Evolutionary conservation across 1,140 invertebrate species (phyloP).

Genomic region (Goniozus legneri): DNA sequence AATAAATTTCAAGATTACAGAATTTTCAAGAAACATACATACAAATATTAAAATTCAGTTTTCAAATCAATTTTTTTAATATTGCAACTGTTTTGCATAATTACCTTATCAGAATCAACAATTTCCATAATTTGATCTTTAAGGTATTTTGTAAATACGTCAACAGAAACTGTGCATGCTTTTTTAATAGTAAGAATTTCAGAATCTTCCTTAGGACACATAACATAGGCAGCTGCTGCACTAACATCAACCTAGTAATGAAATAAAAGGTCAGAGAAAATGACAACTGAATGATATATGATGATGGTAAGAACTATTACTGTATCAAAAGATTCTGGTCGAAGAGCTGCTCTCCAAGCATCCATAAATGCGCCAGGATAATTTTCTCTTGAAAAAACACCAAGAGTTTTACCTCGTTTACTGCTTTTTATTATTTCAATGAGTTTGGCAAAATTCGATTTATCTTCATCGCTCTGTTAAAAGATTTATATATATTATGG

Average conservation of each 20-base stretch:
- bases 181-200: constrained; percentile 93
- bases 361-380: constrained; percentile 92
- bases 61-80: neutral
- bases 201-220: constrained; percentile 92
- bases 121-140: constrained; percentile 99
- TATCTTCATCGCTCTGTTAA: constrained; percentile 90
- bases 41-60: neutral
- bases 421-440: constrained; percentile 83
- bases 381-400: constrained; percentile 93
- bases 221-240: constrained; percentile 77
- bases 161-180: constrained; percentile 87
- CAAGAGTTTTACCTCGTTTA: constrained; percentile 85
- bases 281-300: constrained; percentile 1
- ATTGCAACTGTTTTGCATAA: constrained; percentile 6
- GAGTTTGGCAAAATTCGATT: constrained; percentile 88
- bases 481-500: constrained; percentile 5
- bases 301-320: too few relatives aligned
- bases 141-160: constrained; percentile 94
- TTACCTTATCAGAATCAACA: constrained; percentile 92
- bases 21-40: constrained; percentile 11
- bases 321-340: constrained; percentile 76
- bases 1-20: too few relatives aligned
- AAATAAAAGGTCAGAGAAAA: constrained; percentile 8
- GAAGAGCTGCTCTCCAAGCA: constrained; percentile 78
- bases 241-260: constrained; percentile 76